A percentile compares a stretch with the other conserved stretches of the same genome.
phyloP scores from a whole-genome alignment of 2,113 vertebrate species.

The Dryoscopus gambensis region DNA sequence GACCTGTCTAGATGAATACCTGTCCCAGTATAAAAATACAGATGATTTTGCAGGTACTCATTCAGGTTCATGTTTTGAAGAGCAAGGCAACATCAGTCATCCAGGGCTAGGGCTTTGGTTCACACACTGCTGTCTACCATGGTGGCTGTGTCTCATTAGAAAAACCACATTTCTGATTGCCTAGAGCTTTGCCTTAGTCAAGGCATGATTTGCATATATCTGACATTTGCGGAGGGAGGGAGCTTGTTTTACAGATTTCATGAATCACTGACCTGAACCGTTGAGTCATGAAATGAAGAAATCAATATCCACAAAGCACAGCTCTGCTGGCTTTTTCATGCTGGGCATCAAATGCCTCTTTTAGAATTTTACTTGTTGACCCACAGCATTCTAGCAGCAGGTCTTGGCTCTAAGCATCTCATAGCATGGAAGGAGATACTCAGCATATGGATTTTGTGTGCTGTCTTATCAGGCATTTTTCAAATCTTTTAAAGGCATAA shows the following conservation, averaged over 20 bases:
- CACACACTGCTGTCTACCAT: background rate
- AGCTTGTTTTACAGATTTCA: conserved; percentile 4
- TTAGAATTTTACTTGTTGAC: background rate
- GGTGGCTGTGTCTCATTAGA: background rate
- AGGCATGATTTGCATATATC: background rate
- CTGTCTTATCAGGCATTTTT: background rate
- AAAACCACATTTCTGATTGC: background rate
- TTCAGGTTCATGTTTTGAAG: background rate
- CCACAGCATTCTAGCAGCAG: background rate
- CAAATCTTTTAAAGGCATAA: background rate
- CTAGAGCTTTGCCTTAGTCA: background rate
- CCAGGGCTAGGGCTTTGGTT: background rate
- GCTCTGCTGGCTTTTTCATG: background rate
- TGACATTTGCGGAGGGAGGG: background rate
- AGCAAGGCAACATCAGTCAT: background rate
- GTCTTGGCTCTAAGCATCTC: background rate
- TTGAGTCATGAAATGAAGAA: conserved; percentile 16
- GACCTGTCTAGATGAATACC: background rate
- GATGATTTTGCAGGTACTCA: background rate
- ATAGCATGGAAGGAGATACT: background rate
- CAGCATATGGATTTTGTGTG: fast-evolving
- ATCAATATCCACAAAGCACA: background rate
- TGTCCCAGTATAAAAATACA: background rate
- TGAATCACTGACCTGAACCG: background rate
- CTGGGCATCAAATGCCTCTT: background rate